Percentiles rank a stretch among this genome's conserved stretches.
Conservation (phyloP, 2,797 vertebrate species). For the Podargus strigoides region DNA sequence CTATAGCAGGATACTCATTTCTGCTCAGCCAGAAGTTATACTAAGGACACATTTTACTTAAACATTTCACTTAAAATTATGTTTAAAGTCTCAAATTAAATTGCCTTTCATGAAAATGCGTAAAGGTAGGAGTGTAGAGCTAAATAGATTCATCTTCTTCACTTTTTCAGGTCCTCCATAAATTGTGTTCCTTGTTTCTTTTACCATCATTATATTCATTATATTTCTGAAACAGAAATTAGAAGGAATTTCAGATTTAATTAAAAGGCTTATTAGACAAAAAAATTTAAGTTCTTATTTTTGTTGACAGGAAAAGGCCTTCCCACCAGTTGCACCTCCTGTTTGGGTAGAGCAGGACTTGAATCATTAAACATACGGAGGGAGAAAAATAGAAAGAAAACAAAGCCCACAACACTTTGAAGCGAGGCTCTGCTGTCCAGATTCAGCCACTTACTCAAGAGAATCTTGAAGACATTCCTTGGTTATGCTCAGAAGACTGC, state of each 20-base stretch:
- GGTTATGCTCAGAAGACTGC: not conserved
- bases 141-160: not conserved
- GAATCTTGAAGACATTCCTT: not conserved
- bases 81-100: not conserved
- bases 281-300: not conserved
- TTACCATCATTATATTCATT: not conserved
- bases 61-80: not conserved
- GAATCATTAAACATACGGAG: not conserved
- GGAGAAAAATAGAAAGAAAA: accelerated
- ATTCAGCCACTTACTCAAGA: not conserved
- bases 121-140: not conserved
- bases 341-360: not conserved
- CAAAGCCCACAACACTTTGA: not conserved
- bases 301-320: not conserved
- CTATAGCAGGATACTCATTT: not conserved
- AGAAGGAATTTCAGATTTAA: not conserved
- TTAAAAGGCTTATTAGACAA: not conserved
- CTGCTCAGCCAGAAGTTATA: not conserved
- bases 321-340: not conserved
- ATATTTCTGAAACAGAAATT: not conserved
- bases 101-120: not conserved
- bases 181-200: not conserved
- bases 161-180: not conserved
- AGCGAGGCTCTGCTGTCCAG: not conserved
- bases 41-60: not conserved